Conservation (phyloP, 2,888 invertebrate genomes). For the Athrips mouffetella region DNA sequence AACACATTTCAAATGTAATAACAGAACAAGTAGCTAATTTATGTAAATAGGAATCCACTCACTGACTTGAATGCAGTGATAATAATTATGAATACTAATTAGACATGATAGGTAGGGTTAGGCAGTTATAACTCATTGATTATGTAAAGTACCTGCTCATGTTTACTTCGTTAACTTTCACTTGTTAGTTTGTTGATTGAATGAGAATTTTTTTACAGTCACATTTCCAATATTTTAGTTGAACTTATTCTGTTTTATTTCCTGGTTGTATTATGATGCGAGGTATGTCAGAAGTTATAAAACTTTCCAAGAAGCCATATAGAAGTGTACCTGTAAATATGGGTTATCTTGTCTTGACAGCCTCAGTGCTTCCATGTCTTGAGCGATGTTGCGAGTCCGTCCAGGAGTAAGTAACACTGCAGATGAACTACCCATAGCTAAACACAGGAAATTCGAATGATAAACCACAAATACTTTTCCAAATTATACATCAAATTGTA, state of each 20-base stretch:
- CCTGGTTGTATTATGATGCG: too few relatives aligned
- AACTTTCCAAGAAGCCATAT: background rate
- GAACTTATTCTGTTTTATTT: background rate
- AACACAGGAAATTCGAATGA: conserved; percentile 35
- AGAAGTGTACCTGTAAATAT: conserved; percentile 81
- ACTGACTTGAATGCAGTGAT: conserved; percentile 9
- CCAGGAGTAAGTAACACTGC: conserved; percentile 85
- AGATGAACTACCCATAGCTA: conserved; percentile 62
- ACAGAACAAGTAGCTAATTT: background rate
- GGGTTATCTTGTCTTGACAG: conserved; percentile 91
- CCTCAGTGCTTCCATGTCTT: conserved; percentile 90
- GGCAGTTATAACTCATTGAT: conserved; percentile 6
- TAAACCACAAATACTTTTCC: background rate
- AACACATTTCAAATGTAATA: too few relatives aligned
- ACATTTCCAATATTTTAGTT: too few relatives aligned
- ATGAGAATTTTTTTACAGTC: too few relatives aligned
- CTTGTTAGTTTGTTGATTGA: too few relatives aligned
- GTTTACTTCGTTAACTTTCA: conserved; percentile 2
- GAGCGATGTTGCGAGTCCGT: conserved; percentile 86
- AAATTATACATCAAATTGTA: conserved; percentile 1
- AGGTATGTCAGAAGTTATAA: background rate
- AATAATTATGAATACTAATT: conserved; percentile 11
- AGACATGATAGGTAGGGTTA: conserved; percentile 7
- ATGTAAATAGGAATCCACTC: too few relatives aligned
- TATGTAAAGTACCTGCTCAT: conserved; percentile 6